Base-by-base conservation (phyloP, 2,113 vertebrate species). In the Suricata suricatta region DNA sequence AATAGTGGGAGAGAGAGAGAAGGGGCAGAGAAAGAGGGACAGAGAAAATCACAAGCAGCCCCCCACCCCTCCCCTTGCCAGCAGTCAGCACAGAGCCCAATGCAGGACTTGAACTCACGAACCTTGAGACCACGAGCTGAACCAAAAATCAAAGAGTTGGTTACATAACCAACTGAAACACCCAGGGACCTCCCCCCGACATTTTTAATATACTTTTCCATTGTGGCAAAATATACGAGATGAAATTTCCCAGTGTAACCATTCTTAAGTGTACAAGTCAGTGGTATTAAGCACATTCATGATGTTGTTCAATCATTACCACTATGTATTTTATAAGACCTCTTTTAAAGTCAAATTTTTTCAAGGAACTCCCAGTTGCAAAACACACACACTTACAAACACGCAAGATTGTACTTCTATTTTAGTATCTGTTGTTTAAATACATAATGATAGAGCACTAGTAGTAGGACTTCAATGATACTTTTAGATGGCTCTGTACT, bases 341-440 rank as follows among this genome's bases (percentile, higher is more conserved):
- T 0, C 1, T 80, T 88, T 88, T n/a, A 35, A 81, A 19, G 27
- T 68, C 38, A 76, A 50, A 72, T 52, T 44, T 23, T 79, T 93
- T 90, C 9, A 87, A 80, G 64, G 9, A 66, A 33, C 72, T 80
- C 71, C 68, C 12, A 38, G 52, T 2, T 69, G 35, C 3, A 50
- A 90, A 82, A 86, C n/a, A 82, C 1, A 81, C 5, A 89, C 0
- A 27, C 3, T 4, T 64, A 15, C 19, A 66, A 72, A 60, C 31
- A 69, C 2, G 52, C 4, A 44, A 14, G 68, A 83, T 0, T 74
- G 63, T 31, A 35, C 52, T 81, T 81, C 50, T 60, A 79, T 25
- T 94, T 96, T 44, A 77, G 33, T n/a, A 71, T 81, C n/a, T 52
- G 41, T 69, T 44, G 9, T 80, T 92, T 93, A 38, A 92, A 92